phyloP scores from a whole-genome alignment of 2,113 vertebrate species.

The Gymnarchus niloticus region DNA sequence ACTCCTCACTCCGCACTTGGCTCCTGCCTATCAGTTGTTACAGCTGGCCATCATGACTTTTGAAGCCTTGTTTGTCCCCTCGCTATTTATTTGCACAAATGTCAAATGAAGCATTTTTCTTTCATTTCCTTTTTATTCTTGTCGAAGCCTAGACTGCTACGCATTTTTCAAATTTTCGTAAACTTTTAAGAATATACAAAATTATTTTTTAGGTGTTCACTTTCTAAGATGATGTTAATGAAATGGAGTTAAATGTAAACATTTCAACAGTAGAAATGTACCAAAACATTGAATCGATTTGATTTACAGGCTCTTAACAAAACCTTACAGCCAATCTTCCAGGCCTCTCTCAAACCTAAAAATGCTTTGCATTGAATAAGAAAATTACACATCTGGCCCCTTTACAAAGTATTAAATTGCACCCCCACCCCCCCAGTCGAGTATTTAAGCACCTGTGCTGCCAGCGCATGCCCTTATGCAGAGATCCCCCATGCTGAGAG shows the following conservation, averaged over 20 bases:
- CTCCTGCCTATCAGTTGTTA: too few species aligned
- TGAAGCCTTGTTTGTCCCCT: too few species aligned
- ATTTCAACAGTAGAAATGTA: not conserved
- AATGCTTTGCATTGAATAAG: not conserved
- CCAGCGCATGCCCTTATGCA: constrained; percentile 42
- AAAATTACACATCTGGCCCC: not conserved
- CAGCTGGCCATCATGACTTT: too few species aligned
- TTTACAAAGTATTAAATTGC: not conserved
- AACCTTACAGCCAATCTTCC: not conserved
- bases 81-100: not conserved
- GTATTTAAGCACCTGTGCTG: constrained; percentile 25
- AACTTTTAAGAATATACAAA: not conserved
- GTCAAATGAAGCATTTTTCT: not conserved
- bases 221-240: not conserved
- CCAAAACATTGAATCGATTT: not conserved
- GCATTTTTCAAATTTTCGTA: not conserved
- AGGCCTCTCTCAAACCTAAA: not conserved
- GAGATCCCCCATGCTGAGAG: constrained; percentile 46
- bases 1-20: too few species aligned
- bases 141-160: not conserved
- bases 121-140: not conserved
- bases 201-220: not conserved
- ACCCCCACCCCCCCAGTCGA: constrained; percentile 40
- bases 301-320: not conserved
- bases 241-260: not conserved